Evolutionary conservation across 2,113 vertebrate genomes (phyloP).

Genomic region (Aleadryas rufinucha): DNA sequence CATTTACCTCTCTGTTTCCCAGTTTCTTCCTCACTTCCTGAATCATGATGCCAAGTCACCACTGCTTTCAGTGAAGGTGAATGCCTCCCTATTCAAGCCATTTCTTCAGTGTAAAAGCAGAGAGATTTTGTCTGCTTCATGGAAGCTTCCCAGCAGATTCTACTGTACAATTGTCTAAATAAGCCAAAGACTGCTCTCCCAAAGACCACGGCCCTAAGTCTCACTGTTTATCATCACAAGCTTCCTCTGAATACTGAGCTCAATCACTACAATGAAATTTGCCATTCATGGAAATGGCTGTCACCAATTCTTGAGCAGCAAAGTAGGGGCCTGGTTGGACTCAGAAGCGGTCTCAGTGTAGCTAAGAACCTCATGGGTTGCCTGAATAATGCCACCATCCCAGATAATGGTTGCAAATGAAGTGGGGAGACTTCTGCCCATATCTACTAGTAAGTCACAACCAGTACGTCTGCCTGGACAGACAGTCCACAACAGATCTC

Average conservation of each 20-base stretch:
- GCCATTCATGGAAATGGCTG: neutral
- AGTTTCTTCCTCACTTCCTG: neutral
- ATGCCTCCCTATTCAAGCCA: neutral
- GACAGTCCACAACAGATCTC: neutral
- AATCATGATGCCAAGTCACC: neutral
- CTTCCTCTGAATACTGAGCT: neutral
- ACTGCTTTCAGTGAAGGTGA: neutral
- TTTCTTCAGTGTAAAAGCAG: neutral
- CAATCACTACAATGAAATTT: neutral
- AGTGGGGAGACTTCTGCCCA: neutral
- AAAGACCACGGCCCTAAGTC: neutral
- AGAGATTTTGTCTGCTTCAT: neutral
- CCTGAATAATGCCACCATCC: neutral
- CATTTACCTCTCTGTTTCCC: neutral
- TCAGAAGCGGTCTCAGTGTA: neutral
- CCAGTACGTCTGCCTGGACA: accelerated
- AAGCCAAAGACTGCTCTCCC: neutral
- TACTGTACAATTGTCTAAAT: neutral
- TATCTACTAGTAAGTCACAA: neutral
- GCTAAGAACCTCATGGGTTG: neutral
- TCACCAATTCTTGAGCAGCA: neutral
- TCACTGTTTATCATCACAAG: neutral
- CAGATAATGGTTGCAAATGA: neutral
- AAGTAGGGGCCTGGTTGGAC: neutral
- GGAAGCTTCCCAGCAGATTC: neutral